Conservation (phyloP, 2,797 vertebrate species). For the Lophotriccus pileatus region DNA sequence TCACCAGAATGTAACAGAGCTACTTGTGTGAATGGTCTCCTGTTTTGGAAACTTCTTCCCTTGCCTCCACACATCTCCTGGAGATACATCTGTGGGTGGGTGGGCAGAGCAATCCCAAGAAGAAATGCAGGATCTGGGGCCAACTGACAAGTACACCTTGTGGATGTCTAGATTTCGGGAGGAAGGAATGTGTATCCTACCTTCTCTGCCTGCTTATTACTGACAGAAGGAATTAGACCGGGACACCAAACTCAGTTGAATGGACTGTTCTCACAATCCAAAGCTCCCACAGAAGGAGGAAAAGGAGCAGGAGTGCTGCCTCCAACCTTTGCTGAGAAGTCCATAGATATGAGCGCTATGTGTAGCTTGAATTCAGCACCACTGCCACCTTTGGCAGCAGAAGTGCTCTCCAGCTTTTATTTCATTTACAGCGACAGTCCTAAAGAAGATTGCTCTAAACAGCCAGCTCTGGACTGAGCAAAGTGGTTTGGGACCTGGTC, state of each 20-base stretch:
- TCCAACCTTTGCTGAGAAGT: background rate
- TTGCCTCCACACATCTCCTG: background rate
- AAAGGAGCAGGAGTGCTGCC: background rate
- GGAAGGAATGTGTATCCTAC: background rate
- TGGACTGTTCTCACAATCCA: background rate
- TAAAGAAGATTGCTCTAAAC: background rate
- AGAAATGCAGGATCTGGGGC: background rate
- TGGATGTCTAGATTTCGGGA: background rate
- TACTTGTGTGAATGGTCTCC: background rate
- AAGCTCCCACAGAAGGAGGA: background rate
- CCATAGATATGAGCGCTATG: background rate
- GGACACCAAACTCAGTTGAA: background rate
- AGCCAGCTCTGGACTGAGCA: background rate
- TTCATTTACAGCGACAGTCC: background rate
- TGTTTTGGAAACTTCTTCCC: background rate
- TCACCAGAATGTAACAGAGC: background rate
- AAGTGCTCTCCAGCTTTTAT: background rate
- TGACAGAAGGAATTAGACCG: background rate
- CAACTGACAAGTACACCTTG: background rate
- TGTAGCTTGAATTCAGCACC: background rate
- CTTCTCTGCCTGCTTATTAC: background rate
- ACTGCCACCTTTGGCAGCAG: accelerated
- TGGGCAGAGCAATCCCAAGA: background rate
- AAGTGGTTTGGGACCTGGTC: background rate
- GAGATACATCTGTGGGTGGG: background rate